Evolutionary conservation across 2,888 invertebrate species (phyloP).

Genomic region (Andrena haemorrhoa): DNA sequence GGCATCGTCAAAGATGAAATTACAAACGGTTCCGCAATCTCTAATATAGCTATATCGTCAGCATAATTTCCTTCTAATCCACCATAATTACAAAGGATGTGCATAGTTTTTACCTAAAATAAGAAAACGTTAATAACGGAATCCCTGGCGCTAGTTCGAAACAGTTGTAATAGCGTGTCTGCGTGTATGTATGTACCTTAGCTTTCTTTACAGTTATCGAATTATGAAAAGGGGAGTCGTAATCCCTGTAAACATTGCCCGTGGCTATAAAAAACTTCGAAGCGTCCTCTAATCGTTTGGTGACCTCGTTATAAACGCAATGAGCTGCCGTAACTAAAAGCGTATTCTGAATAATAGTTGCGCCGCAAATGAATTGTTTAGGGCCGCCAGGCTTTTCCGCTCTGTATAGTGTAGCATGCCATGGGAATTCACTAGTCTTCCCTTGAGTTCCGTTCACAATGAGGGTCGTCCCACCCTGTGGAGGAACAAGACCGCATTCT

Average conservation of each 20-base stretch:
- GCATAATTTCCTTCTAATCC: slow-evolving; percentile 79
- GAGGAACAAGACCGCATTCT: slow-evolving; percentile 80
- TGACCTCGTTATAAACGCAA: slow-evolving; percentile 79
- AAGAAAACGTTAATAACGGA: neutral
- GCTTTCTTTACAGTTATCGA: slow-evolving; percentile 73
- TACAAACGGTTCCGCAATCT: slow-evolving; percentile 71
- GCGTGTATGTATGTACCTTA: slow-evolving; percentile 65
- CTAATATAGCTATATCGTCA: slow-evolving; percentile 80
- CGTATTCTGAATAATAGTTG: slow-evolving; percentile 81
- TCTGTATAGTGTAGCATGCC: slow-evolving; percentile 83
- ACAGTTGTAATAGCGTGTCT: neutral
- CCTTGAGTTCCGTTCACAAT: slow-evolving; percentile 76
- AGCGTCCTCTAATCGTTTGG: slow-evolving; percentile 57
- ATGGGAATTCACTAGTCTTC: slow-evolving; percentile 80
- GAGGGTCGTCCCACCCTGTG: slow-evolving; percentile 68
- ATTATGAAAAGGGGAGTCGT: slow-evolving; percentile 72
- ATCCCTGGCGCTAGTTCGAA: neutral
- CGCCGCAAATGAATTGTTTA: slow-evolving; percentile 82
- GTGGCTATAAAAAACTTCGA: slow-evolving; percentile 75
- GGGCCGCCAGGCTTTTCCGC: slow-evolving; percentile 30
- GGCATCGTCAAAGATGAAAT: slow-evolving; percentile 77
- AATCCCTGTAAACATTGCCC: slow-evolving; percentile 82
- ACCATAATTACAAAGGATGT: slow-evolving; percentile 75
- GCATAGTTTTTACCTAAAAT: slow-evolving; percentile 79
- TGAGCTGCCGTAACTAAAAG: slow-evolving; percentile 84